phyloP scores from a whole-genome alignment of 2,888 invertebrate genomes.

The Ophion slaviceki region DNA sequence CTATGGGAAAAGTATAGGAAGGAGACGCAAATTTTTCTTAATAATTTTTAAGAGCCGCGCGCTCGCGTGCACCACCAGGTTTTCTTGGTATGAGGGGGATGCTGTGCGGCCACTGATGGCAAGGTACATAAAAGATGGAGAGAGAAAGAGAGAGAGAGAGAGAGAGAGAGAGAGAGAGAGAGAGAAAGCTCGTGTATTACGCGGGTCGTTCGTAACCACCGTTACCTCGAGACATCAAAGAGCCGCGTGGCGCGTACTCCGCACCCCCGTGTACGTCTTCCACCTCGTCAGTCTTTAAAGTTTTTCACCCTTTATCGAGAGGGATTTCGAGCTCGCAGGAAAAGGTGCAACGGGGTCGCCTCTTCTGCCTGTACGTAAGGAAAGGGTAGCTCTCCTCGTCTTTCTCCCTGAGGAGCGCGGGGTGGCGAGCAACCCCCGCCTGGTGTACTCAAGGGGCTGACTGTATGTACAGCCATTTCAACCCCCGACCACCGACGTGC shows the following conservation, averaged over 20 bases:
- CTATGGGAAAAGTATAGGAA: conserved; percentile 43
- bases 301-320: conserved; percentile 80
- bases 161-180: conserved; percentile 43
- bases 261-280: conserved; percentile 56
- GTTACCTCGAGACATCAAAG: conserved; percentile 79
- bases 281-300: conserved; percentile 77
- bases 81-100: conserved; percentile 57
- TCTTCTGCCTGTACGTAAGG: conserved; percentile 28
- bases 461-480: conserved; percentile 20
- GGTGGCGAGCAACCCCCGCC: conserved; percentile 18
- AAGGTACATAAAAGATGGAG: conserved; percentile 27
- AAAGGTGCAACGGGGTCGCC: conserved; percentile 58
- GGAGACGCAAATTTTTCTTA: conserved; percentile 69
- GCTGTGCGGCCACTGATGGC: conserved; percentile 45
- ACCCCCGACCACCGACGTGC: conserved; percentile 64
- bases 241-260: conserved; percentile 64
- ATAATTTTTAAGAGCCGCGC: conserved; percentile 68
- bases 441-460: conserved; percentile 30
- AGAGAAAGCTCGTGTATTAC: conserved; percentile 67
- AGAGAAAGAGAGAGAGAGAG: conserved; percentile 48
- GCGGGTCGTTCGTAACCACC: conserved; percentile 66
- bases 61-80: conserved; percentile 54
- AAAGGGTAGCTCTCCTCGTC: conserved; percentile 23
- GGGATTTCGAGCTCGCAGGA: conserved; percentile 69
- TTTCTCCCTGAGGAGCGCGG: neutral